Base-by-base conservation (phyloP, 2,797 vertebrate genomes). In the Spondyliosoma cantharus region DNA sequence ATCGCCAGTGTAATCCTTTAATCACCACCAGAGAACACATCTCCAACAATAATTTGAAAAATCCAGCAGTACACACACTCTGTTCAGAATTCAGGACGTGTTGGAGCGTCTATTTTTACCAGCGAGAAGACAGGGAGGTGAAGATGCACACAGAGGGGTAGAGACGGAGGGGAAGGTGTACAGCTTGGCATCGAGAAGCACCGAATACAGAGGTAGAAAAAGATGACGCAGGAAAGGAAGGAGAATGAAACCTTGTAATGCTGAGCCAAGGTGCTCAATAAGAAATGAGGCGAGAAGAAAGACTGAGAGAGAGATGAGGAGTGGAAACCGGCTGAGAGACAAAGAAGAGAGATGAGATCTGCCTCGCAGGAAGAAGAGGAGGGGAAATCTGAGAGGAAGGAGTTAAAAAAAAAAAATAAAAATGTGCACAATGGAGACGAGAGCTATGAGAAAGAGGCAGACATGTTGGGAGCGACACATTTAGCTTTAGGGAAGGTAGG, bases 401-500 rank as follows among this genome's bases (percentile, higher is more conserved):
- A 60, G 27, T 20, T 22, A 65, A 50, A 32, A 32, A 32, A 37
- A 59, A 29, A 65, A 75, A 25, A 29, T 4, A 29, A 29, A 29
- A 29, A 29, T 56, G 61, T 29, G 57, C 42, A 63, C 71, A 78
- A 71, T 79, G 75, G 62, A 84, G 74, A 63, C 11, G 0, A 0
- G 15, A 48, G 52, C 76, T 48, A 52, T 76, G 69, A 80, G 70
- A 74, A 78, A 65, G 71, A 3, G 8, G 43, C 67, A 76, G 69
- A 78, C 81, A 70, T 83, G 84, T 78, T 76, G 74, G 82, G 27
- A 22, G 71, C 74, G 80, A 68, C 52, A 57, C 46, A 56, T 77
- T 72, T 84, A 61, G 82, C 89, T 90, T 46, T n/a, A 42, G 86
- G 85, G 79, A 50, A 76, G 52, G 78, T 56, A 68, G 80, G 53